Percentiles rank a stretch among this genome's conserved stretches.
Evolutionary conservation across 1,140 invertebrate genomes (phyloP).

Genomic region (Ceratina calcarata): DNA sequence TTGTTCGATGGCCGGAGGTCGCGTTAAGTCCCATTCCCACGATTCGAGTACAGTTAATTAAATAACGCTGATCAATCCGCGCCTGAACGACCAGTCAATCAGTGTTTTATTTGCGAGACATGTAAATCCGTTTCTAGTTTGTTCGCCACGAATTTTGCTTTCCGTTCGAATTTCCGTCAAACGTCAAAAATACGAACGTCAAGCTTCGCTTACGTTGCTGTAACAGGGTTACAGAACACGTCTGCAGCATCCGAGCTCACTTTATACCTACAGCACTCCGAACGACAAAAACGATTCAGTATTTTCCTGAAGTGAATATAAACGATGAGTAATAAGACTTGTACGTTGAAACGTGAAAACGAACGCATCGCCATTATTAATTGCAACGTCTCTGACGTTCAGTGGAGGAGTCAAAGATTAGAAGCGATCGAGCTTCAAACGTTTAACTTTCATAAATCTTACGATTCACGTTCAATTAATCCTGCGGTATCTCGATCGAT

Average conservation of each 20-base stretch:
- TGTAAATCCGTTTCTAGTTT: slow-evolving; percentile 25
- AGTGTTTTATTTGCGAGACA: slow-evolving; percentile 26
- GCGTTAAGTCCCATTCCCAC: slow-evolving; percentile 23
- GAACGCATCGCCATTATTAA: too few species aligned
- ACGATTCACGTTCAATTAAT: slow-evolving; percentile 3
- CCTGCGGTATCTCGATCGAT: background rate
- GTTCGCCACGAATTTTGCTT: slow-evolving; percentile 18
- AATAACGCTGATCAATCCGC: slow-evolving; percentile 30
- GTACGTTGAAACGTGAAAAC: too few species aligned
- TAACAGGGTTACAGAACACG: background rate
- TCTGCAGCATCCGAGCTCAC: too few species aligned
- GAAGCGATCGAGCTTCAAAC: too few species aligned
- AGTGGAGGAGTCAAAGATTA: background rate
- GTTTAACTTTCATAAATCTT: background rate
- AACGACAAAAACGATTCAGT: too few species aligned
- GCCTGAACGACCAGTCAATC: slow-evolving; percentile 16
- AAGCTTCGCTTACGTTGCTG: background rate
- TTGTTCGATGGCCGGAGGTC: slow-evolving; percentile 22
- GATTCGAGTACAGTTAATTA: slow-evolving; percentile 18
- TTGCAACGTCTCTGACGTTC: too few species aligned
- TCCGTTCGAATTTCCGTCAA: background rate
- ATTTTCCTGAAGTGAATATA: too few species aligned
- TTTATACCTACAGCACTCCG: too few species aligned
- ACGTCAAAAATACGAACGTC: slow-evolving; percentile 5
- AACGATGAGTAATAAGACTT: too few species aligned